phyloP scores from a whole-genome alignment of 2,797 vertebrate genomes.

The Falco columbarius region DNA sequence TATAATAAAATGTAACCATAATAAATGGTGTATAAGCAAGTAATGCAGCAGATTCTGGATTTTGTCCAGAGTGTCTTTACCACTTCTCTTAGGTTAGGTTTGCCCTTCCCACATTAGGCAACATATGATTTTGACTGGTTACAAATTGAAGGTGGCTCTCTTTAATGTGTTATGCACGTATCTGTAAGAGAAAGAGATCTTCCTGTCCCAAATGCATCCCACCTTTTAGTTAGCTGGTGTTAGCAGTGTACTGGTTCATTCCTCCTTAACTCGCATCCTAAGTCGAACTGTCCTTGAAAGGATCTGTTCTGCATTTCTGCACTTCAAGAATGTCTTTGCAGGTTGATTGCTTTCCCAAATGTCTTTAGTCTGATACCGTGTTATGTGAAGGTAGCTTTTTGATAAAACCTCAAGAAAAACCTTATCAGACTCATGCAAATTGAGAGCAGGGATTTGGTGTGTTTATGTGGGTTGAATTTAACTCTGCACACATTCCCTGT shows the following conservation, averaged over 20 bases:
- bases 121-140: background rate
- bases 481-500: rapidly evolving
- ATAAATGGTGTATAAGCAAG: constrained; percentile 75
- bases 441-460: background rate
- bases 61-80: constrained; percentile 62
- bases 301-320: constrained; percentile 5
- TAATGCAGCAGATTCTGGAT: constrained; percentile 64
- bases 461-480: background rate
- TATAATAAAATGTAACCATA: constrained; percentile 76
- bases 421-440: background rate
- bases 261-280: background rate
- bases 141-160: background rate
- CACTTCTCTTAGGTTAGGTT: constrained; percentile 25
- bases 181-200: background rate
- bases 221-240: background rate
- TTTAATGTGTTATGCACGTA: rapidly evolving
- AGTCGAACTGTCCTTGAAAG: background rate
- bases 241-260: background rate
- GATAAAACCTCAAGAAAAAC: background rate
- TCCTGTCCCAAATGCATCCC: background rate
- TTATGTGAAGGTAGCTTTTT: background rate
- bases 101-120: background rate
- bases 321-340: background rate
- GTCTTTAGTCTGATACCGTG: rapidly evolving
- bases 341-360: constrained; percentile 20